A percentile compares a stretch with the other conserved stretches of the same genome.
These are phyloP conservation scores for Cydia pomonella DNA, from an alignment of 1,140 invertebrate genomes.

Conservation along the genomic window DNA sequence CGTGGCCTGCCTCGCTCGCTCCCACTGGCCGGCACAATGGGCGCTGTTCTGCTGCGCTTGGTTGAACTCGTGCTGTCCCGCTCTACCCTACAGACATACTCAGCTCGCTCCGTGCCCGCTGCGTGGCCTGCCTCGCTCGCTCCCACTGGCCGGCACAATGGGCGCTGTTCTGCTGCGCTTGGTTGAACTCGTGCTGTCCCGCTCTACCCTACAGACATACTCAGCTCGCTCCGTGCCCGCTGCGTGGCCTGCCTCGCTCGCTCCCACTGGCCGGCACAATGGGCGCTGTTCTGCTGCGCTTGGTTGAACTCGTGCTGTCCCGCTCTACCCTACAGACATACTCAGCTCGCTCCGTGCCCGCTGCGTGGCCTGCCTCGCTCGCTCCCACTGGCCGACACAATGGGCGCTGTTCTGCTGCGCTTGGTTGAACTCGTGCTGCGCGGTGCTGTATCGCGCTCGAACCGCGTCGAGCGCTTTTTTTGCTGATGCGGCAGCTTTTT, in stretches of 20 bases:
- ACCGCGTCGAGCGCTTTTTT: constrained; percentile 42
- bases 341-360: constrained; percentile 42
- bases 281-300: too few relatives aligned
- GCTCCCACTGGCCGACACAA: constrained; percentile 30
- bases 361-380: constrained; percentile 32
- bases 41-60: constrained; percentile 50
- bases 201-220: neutral
- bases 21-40: constrained; percentile 24
- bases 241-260: too few relatives aligned
- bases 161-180: too few relatives aligned
- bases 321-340: constrained; percentile 42
- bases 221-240: too few relatives aligned
- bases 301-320: too few relatives aligned
- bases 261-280: too few relatives aligned
- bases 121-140: too few relatives aligned
- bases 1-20: constrained; percentile 26
- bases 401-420: constrained; percentile 46
- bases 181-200: too few relatives aligned
- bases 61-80: constrained; percentile 48
- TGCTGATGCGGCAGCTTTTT: constrained; percentile 38
- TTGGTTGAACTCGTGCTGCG: constrained; percentile 50
- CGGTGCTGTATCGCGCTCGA: constrained; percentile 51
- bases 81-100: neutral
- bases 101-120: too few relatives aligned
- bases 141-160: too few relatives aligned